A percentile compares a stretch with the other conserved stretches of the same genome.
Conservation (phyloP, 1,140 invertebrate species). For the Archegozetes longisetosus region DNA sequence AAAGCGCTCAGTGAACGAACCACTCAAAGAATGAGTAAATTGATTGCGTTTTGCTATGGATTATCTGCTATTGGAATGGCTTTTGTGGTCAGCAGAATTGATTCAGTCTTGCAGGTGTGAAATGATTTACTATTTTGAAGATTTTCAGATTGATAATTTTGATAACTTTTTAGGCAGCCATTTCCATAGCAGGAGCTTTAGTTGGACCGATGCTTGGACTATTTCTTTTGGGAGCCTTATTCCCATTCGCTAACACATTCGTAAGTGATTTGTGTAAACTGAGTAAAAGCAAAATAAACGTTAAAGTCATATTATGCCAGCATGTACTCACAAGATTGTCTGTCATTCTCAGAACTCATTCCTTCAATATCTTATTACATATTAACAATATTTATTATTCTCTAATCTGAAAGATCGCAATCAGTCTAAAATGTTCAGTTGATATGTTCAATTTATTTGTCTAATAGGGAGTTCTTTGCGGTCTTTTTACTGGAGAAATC, state of each 20-base stretch:
- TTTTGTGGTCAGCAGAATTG: constrained; percentile 14
- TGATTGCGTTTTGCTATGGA: constrained; percentile 14
- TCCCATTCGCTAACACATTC: constrained; percentile 48
- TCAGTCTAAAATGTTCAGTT: too few species aligned
- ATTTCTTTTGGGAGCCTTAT: constrained; percentile 58
- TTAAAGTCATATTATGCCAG: too few species aligned
- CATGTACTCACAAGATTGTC: too few species aligned
- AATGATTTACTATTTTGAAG: not conserved
- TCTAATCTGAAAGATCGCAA: too few species aligned
- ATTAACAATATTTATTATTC: too few species aligned
- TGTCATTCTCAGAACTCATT: too few species aligned
- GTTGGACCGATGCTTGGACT: constrained; percentile 54
- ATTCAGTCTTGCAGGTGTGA: constrained; percentile 14
- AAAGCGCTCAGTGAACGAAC: not conserved
- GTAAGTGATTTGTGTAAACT: constrained; percentile 27
- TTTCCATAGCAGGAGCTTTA: constrained; percentile 36
- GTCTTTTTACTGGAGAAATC: constrained; percentile 11
- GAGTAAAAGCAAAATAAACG: too few species aligned
- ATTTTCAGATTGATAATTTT: not conserved
- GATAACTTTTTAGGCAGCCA: constrained; percentile 23
- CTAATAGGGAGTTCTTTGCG: constrained; percentile 14
- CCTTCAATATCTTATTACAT: too few species aligned
- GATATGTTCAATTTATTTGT: not conserved
- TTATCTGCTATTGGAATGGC: constrained; percentile 14
- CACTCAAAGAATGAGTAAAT: constrained; percentile 1